Base-by-base conservation (phyloP, 2,888 invertebrate species). In the Hypercompe scribonia region DNA sequence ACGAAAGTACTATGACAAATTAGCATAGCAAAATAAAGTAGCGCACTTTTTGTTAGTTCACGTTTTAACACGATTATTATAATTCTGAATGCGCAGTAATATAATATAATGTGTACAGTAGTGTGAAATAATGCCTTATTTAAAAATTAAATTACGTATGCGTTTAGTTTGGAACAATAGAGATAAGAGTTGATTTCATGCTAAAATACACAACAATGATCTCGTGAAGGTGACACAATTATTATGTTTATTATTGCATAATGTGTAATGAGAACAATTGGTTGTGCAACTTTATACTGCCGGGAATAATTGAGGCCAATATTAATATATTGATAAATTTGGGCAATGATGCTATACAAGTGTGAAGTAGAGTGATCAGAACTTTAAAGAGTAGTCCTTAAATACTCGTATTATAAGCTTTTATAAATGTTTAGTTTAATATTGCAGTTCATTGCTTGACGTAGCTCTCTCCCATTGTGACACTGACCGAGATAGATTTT, bases 171-270 rank as follows among this genome's bases (percentile, higher is more conserved):
- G 42, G 80, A 78, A 82, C 82, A 86, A 86, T 88, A 77, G 78
- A 76, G 77, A 86, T 82, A 72, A 72, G 70, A 76, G 73, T 80
- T 81, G 75, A 85, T 84, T 85, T 81, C 79, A 82, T 78, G 74
- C 75, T 76, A 78, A 81, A 84, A 66, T 61, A 67, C n/a, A 84
- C 81, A 81, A 88, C 88, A 89, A 89, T 89, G 83, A 81, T 76
- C 78, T 85, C 69, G 80, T 79, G 84, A 81, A 84, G 84, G 81
- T 86, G 86, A 82, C 87, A 88, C 83, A 81, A 81, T 87, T 33
- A 46, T 65, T 83, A 72, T 61, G 74, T 46, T 75, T 72, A 75
- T 70, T 58, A 78, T 87, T 89, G 84, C 85, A 78, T 78, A 87
- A 90, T 81, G 76, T 82, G 73, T 83, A 78, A 77, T 77, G 75